Percentiles rank a stretch among this genome's conserved stretches.
These are phyloP conservation scores for Poicephalus meyeri DNA, from an alignment of 2,113 vertebrate species.

Conservation along the genomic window DNA sequence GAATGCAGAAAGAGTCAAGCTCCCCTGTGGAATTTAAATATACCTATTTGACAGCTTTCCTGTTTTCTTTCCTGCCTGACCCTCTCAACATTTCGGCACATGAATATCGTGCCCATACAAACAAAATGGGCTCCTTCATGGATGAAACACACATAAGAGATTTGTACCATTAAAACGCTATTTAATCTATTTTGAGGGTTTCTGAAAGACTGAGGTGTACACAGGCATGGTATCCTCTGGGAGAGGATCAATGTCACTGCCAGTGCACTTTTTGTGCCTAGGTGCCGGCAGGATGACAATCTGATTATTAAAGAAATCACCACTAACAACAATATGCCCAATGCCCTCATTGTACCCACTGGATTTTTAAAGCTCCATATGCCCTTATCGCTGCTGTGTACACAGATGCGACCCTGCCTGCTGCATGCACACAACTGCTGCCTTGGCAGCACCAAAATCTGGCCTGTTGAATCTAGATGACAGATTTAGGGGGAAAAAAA, in stretches of 20 bases:
- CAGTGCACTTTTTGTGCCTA: not conserved
- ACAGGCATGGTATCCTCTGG: not conserved
- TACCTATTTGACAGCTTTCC: not conserved
- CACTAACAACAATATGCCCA: not conserved
- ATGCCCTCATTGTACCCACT: not conserved
- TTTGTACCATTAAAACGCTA: not conserved
- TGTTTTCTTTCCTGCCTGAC: not conserved
- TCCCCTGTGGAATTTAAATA: not conserved
- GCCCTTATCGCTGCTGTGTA: not conserved
- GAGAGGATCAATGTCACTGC: not conserved
- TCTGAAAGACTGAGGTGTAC: not conserved
- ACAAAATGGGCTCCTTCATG: not conserved
- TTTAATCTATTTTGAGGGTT: not conserved
- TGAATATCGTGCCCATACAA: not conserved
- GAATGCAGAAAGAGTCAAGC: not conserved
- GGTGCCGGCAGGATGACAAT: not conserved
- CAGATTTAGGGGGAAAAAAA: accelerated
- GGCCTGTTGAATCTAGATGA: not conserved
- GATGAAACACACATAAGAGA: not conserved
- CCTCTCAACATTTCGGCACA: not conserved
- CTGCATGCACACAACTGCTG: accelerated
- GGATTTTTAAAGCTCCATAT: not conserved
- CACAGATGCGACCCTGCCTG: not conserved
- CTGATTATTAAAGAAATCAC: not conserved
- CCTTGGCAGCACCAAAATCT: not conserved